phyloP scores from a whole-genome alignment of 2,113 vertebrate genomes.

The Ploceus nigricollis region DNA sequence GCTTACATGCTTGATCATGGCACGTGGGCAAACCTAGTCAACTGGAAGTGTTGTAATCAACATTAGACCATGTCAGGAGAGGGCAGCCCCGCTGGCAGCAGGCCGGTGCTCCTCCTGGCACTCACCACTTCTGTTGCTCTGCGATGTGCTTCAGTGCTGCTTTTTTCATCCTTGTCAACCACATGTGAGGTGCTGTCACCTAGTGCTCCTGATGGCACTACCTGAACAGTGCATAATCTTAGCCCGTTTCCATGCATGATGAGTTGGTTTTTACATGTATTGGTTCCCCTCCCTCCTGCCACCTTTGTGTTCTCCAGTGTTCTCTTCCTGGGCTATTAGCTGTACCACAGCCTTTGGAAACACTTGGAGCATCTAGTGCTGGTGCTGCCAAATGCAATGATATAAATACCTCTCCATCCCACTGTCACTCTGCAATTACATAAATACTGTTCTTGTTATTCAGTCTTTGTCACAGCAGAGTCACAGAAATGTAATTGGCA shows the following conservation, averaged over 20 bases:
- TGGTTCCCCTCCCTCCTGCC: not conserved
- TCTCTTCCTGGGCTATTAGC: not conserved
- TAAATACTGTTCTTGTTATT: not conserved
- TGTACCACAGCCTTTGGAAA: not conserved
- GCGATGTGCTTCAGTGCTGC: accelerated
- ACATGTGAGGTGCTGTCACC: accelerated
- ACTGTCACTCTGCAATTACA: not conserved
- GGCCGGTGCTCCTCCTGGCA: accelerated
- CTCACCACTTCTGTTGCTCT: not conserved
- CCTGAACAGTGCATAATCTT: accelerated
- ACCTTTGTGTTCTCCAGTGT: not conserved
- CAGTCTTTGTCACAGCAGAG: not conserved
- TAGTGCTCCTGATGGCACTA: not conserved
- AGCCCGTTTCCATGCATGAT: accelerated
- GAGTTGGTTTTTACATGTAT: not conserved
- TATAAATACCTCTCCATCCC: not conserved
- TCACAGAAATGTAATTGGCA: not conserved
- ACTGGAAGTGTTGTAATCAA: not conserved
- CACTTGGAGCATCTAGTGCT: not conserved
- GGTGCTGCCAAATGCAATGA: not conserved
- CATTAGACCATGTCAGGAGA: not conserved
- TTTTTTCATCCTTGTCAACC: not conserved
- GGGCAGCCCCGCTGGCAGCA: accelerated
- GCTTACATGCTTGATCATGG: accelerated
- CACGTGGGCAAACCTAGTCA: accelerated